Evolutionary conservation across 1,140 invertebrate species (phyloP).

Genomic region (Gryllus bimaculatus): DNA sequence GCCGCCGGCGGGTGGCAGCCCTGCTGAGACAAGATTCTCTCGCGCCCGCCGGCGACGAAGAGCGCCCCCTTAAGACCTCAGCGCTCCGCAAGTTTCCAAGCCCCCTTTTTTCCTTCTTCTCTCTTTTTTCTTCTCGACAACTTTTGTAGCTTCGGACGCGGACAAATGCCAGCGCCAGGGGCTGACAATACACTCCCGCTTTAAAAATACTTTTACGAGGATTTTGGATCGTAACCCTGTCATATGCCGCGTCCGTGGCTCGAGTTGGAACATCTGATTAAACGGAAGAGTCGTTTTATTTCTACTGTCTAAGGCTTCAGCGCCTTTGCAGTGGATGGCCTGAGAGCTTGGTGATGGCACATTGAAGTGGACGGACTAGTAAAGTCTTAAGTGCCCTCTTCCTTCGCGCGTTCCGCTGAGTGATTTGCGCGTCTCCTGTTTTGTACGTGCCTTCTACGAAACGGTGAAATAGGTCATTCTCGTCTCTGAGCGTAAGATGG

Average conservation of each 20-base stretch:
- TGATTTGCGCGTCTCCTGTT: too few relatives aligned
- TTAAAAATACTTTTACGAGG: conserved; percentile 5
- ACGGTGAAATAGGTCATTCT: too few relatives aligned
- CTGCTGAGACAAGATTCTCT: neutral
- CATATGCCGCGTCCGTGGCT: neutral
- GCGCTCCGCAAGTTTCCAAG: neutral
- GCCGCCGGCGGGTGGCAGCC: too few relatives aligned
- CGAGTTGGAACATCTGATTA: neutral
- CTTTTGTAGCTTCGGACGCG: neutral
- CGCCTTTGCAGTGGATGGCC: neutral
- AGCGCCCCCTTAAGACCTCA: neutral
- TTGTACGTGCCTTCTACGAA: too few relatives aligned
- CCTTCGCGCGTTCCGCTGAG: too few relatives aligned
- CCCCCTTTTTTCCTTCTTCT: neutral
- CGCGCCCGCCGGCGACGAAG: neutral
- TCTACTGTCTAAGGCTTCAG: neutral
- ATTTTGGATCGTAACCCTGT: neutral
- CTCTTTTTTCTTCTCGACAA: neutral
- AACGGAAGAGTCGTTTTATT: neutral
- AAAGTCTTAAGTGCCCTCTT: neutral
- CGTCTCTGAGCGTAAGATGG: too few relatives aligned
- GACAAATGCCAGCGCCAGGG: neutral
- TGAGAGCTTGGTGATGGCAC: neutral
- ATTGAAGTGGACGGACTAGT: neutral
- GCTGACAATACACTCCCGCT: neutral